These are phyloP conservation scores for Hafferia zeledoni DNA, from an alignment of 2,797 vertebrate species.

Conservation along the genomic window DNA sequence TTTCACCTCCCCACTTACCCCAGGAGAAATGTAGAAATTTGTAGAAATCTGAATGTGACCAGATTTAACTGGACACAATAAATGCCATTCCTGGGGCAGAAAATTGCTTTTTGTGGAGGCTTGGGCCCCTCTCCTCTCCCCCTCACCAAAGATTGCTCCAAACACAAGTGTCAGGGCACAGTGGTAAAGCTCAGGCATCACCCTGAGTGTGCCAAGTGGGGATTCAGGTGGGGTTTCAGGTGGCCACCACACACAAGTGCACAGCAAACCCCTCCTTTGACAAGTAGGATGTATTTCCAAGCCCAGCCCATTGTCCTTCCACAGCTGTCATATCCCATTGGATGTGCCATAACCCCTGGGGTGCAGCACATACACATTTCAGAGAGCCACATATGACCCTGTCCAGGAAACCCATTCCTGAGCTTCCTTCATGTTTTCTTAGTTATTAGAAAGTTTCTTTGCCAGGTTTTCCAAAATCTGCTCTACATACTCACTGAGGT, in stretches of 20 bases:
- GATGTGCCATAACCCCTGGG: background rate
- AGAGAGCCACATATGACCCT: accelerated
- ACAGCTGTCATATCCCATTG: background rate
- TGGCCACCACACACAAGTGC: background rate
- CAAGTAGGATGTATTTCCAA: background rate
- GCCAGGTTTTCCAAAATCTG: background rate
- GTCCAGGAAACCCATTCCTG: background rate
- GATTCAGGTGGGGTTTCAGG: background rate
- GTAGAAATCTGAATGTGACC: background rate
- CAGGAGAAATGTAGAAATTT: background rate
- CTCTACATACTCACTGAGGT: background rate
- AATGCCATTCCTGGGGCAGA: background rate
- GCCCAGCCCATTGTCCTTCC: background rate
- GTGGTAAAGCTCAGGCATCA: background rate
- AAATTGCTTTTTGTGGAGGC: background rate
- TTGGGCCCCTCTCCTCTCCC: background rate
- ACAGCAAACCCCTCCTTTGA: background rate
- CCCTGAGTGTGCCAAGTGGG: background rate
- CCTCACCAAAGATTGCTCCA: background rate
- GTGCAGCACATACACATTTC: background rate
- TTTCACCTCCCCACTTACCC: background rate
- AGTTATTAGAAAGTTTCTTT: background rate
- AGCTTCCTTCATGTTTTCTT: background rate
- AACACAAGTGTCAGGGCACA: background rate
- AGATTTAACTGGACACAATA: background rate